These are phyloP conservation scores for Idaea straminata DNA, from an alignment of 2,888 invertebrate genomes.

Conservation along the genomic window DNA sequence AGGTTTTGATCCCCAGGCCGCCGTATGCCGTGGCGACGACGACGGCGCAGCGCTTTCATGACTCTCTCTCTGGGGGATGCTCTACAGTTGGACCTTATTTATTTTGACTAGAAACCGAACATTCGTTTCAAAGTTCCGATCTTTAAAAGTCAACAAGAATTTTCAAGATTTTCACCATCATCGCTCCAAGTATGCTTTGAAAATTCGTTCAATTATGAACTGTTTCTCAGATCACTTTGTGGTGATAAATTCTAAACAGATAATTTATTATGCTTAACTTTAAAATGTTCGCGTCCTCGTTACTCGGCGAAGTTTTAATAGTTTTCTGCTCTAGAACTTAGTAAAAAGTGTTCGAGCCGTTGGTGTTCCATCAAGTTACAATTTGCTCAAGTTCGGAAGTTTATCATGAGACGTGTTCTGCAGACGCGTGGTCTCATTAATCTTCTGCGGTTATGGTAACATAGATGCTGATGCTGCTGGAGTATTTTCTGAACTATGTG, in stretches of 20 bases:
- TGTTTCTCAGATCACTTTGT: not conserved
- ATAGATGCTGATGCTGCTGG: not conserved
- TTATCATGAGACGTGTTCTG: not conserved
- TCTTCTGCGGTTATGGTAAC: not conserved
- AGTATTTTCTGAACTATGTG: too few species aligned
- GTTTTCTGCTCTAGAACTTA: not conserved
- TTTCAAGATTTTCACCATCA: not conserved
- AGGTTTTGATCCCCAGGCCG: too few species aligned
- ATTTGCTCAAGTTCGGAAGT: not conserved
- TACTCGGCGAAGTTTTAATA: not conserved
- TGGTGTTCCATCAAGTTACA: not conserved
- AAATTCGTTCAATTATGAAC: not conserved
- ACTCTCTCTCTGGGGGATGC: too few species aligned
- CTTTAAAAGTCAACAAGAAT: not conserved
- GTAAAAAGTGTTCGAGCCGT: not conserved
- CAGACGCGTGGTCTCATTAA: not conserved
- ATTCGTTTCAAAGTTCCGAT: not conserved
- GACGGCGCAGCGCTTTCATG: too few species aligned
- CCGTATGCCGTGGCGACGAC: too few species aligned
- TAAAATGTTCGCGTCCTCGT: not conserved
- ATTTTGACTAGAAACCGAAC: not conserved
- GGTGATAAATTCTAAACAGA: slow-evolving; percentile 1
- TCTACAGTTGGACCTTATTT: not conserved
- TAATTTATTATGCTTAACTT: not conserved
- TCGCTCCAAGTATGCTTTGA: not conserved